Percentiles rank a stretch among this genome's conserved stretches.
Conservation (phyloP, 2,888 invertebrate species). For the Ectemnius cavifrons region DNA sequence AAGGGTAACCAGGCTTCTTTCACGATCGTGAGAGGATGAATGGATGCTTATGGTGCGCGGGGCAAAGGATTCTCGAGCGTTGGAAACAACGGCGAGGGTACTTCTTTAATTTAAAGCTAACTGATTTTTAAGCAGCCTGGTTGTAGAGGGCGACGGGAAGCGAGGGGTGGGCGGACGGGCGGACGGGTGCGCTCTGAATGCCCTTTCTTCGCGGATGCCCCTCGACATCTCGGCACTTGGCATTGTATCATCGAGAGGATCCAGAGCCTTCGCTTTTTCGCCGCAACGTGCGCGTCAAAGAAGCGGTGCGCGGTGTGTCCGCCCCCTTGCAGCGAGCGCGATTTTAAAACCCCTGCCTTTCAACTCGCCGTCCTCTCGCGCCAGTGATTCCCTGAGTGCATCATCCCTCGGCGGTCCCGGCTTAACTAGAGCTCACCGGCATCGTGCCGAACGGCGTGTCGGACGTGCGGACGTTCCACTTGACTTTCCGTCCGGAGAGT, state of each 20-base stretch:
- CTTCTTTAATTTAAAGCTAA: conserved; percentile 30
- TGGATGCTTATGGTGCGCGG: neutral
- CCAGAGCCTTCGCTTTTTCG: conserved; percentile 7
- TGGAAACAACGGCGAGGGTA: conserved; percentile 16
- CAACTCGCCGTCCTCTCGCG: conserved; percentile 28
- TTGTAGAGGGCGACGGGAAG: neutral
- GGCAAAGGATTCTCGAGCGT: conserved; percentile 12
- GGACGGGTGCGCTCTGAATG: neutral
- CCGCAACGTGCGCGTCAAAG: conserved; percentile 38
- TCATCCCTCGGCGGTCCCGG: conserved; percentile 9
- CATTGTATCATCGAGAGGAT: conserved; percentile 19
- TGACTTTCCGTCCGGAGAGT: conserved; percentile 30
- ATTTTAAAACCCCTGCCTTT: too few species aligned
- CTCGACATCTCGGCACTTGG: conserved; percentile 22
- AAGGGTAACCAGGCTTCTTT: too few species aligned
- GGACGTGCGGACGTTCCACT: conserved; percentile 27
- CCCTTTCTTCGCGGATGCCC: conserved; percentile 33
- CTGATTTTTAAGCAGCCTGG: conserved; percentile 25
- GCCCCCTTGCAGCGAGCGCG: conserved; percentile 43
- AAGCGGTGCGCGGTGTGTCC: conserved; percentile 18
- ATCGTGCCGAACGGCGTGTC: conserved; percentile 42
- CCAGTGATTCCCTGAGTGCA: conserved; percentile 34
- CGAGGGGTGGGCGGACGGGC: neutral
- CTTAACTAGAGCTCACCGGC: conserved; percentile 7
- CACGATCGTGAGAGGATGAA: neutral